A percentile compares a stretch with the other conserved stretches of the same genome.
Evolutionary conservation across 2,113 vertebrate species (phyloP).

Genomic region (Crypturellus undulatus): DNA sequence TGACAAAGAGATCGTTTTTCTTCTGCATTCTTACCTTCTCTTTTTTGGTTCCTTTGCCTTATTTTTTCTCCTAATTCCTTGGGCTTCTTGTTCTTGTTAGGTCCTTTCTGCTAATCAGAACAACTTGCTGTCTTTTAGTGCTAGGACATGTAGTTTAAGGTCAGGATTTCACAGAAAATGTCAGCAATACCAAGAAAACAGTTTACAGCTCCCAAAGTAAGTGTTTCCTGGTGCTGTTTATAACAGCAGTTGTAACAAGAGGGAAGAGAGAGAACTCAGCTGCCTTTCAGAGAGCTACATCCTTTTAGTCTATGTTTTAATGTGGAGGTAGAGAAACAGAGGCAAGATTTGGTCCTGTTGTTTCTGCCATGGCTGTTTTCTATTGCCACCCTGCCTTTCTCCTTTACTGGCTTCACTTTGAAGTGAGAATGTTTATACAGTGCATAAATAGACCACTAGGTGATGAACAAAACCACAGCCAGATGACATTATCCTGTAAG

Average conservation of each 20-base stretch:
- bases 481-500: neutral
- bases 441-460: neutral
- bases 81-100: neutral
- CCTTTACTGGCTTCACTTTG: neutral
- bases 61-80: neutral
- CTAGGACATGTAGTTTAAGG: neutral
- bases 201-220: neutral
- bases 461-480: neutral
- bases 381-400: neutral
- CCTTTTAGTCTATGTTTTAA: neutral
- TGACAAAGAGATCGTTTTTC: neutral
- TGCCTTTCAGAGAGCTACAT: neutral
- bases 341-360: neutral
- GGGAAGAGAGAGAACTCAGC: neutral
- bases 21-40: neutral
- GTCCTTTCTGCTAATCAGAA: neutral
- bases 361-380: neutral
- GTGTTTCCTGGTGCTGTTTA: neutral
- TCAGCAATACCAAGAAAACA: neutral
- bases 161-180: neutral
- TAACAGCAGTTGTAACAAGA: neutral
- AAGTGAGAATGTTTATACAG: neutral
- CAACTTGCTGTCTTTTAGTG: neutral
- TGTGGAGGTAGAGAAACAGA: neutral
- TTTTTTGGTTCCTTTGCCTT: rapidly evolving